phyloP scores from a whole-genome alignment of 2,888 invertebrate genomes.

The Drosophila mimica region DNA sequence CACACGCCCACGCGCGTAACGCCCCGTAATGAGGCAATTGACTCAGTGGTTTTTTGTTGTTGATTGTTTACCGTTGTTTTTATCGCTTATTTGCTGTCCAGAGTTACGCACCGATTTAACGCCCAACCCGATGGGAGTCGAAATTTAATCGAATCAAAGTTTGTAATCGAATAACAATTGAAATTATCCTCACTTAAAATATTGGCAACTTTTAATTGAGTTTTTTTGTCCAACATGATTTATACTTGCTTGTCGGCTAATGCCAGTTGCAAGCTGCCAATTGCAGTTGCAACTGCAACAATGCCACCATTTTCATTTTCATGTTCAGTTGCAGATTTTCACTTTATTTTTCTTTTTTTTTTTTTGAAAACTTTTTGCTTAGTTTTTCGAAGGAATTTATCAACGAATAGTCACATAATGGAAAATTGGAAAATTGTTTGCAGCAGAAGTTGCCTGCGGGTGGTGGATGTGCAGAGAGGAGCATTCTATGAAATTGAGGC shows the following conservation, averaged over 20 bases:
- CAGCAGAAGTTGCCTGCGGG: conserved; percentile 10
- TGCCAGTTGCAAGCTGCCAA: conserved; percentile 25
- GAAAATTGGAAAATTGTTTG: conserved; percentile 70
- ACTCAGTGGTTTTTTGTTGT: conserved; percentile 20
- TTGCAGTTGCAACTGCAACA: conserved; percentile 35
- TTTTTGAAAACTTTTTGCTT: conserved; percentile 25
- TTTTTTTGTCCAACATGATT: conserved; percentile 51
- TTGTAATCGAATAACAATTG: conserved; percentile 45
- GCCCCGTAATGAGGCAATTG: conserved; percentile 22
- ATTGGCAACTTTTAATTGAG: conserved; percentile 71
- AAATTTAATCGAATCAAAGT: conserved; percentile 46
- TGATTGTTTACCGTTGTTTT: conserved; percentile 16
- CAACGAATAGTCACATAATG: conserved; percentile 64
- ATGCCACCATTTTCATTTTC: conserved; percentile 29
- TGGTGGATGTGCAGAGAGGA: not conserved
- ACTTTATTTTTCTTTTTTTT: not conserved
- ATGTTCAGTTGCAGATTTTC: conserved; percentile 38
- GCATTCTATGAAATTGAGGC: conserved; percentile 55
- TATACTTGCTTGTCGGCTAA: conserved; percentile 13
- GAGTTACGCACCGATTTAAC: not conserved
- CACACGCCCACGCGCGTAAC: conserved; percentile 12
- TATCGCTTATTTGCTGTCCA: conserved; percentile 11
- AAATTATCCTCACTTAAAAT: conserved; percentile 21
- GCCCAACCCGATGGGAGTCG: not conserved
- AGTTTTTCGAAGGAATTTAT: conserved; percentile 62